Evolutionary conservation across 2,888 invertebrate genomes (phyloP).

Genomic region (Stenolophus ochropezus): DNA sequence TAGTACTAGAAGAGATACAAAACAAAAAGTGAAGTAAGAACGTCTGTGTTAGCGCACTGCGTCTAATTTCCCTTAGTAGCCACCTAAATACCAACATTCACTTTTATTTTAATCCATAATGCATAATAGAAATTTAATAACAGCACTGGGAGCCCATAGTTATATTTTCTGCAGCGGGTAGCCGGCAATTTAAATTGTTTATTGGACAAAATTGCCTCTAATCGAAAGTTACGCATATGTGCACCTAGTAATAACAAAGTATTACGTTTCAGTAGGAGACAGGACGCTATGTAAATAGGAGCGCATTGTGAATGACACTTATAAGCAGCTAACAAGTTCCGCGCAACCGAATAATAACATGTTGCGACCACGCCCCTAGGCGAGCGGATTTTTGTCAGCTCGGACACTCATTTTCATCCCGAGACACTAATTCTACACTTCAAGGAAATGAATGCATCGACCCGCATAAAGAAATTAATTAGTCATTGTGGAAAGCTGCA

Average conservation of each 20-base stretch:
- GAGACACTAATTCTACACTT: conserved; percentile 3
- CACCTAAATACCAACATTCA: conserved; percentile 31
- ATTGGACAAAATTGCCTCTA: conserved; percentile 41
- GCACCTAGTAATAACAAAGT: conserved; percentile 47
- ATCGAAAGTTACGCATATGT: conserved; percentile 52
- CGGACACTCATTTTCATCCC: conserved; percentile 19
- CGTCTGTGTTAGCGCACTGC: background rate
- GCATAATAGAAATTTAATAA: conserved; percentile 49
- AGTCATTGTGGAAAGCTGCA: conserved; percentile 2
- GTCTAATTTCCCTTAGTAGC: background rate
- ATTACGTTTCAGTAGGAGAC: conserved; percentile 37
- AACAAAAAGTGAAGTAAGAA: background rate
- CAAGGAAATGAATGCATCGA: conserved; percentile 14
- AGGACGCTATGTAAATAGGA: conserved; percentile 22
- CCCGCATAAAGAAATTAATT: conserved; percentile 35
- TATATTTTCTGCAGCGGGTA: background rate
- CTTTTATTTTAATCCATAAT: conserved; percentile 40
- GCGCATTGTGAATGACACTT: conserved; percentile 46
- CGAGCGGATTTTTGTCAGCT: conserved; percentile 3
- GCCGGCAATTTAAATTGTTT: conserved; percentile 42
- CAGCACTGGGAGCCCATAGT: conserved; percentile 7
- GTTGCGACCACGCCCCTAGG: conserved; percentile 18
- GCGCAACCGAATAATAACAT: conserved; percentile 46
- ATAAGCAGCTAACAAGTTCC: conserved; percentile 40
- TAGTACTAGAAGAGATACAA: no score